Conservation (phyloP, 2,888 invertebrate genomes). For the Cyclophora albipunctata region DNA sequence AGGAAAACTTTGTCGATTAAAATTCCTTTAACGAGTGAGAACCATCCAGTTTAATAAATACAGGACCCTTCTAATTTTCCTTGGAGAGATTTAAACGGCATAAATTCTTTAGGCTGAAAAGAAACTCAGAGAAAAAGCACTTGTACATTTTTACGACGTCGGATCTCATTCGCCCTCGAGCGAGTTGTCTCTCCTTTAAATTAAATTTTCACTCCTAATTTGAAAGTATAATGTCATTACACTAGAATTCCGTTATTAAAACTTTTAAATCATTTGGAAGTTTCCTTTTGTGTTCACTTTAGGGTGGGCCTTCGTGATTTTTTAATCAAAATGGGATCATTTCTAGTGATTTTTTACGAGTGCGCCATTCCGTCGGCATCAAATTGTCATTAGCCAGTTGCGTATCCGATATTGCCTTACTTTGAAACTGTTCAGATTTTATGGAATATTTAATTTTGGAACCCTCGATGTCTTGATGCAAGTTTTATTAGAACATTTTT, state of each 20-base stretch:
- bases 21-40: constrained; percentile 71
- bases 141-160: constrained; percentile 71
- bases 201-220: constrained; percentile 77
- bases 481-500: constrained; percentile 24
- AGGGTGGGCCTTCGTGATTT: constrained; percentile 67
- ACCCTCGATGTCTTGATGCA: constrained; percentile 37
- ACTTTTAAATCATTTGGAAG: constrained; percentile 75
- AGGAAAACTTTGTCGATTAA: constrained; percentile 69
- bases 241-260: constrained; percentile 76
- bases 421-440: constrained; percentile 62
- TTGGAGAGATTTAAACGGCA: constrained; percentile 67
- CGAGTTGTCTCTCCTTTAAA: constrained; percentile 75
- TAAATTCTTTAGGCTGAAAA: constrained; percentile 71
- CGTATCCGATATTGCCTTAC: constrained; percentile 72
- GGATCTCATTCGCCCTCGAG: constrained; percentile 67
- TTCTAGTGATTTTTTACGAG: constrained; percentile 74
- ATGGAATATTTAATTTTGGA: constrained; percentile 59
- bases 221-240: constrained; percentile 77
- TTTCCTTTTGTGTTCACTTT: constrained; percentile 51
- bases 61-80: constrained; percentile 69
- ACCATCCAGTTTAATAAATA: constrained; percentile 71
- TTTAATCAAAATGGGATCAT: constrained; percentile 74
- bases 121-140: constrained; percentile 70
- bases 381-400: constrained; percentile 72
- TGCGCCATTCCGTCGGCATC: constrained; percentile 63